A percentile compares a stretch with the other conserved stretches of the same genome.
Conservation (phyloP, 2,888 invertebrate species). For the Latrodectus hesperus region DNA sequence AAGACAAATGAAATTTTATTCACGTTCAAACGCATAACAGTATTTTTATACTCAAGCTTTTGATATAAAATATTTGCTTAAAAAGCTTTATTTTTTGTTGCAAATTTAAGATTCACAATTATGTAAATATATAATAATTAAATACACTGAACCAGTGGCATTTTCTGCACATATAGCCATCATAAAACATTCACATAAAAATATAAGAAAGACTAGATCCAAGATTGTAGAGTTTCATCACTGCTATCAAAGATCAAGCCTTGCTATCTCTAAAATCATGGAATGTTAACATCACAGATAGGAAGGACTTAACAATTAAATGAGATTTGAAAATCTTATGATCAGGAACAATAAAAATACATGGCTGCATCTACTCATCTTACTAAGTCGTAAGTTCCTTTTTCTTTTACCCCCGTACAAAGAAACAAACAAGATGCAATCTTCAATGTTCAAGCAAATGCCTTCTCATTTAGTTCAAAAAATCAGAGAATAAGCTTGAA, state of each 20-base stretch:
- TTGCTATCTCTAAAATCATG: conserved; percentile 52
- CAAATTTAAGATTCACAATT: conserved; percentile 2
- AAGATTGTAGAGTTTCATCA: conserved; percentile 65
- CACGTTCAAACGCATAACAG: conserved; percentile 47
- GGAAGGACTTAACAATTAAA: conserved; percentile 62
- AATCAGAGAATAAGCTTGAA: conserved; percentile 6
- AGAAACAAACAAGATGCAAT: conserved; percentile 5
- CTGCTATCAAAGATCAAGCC: conserved; percentile 60
- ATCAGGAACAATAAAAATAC: conserved; percentile 56
- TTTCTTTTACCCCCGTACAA: conserved; percentile 17
- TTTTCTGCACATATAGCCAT: conserved; percentile 11
- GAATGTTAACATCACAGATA: conserved; percentile 68
- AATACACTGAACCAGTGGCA: conserved; percentile 24
- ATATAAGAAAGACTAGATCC: conserved; percentile 64
- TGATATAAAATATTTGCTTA: conserved; percentile 42
- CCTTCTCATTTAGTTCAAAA: conserved; percentile 8
- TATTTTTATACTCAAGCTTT: conserved; percentile 53
- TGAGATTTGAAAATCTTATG: conserved; percentile 37
- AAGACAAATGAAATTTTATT: conserved; percentile 51
- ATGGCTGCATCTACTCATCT: conserved; percentile 23
- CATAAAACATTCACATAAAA: conserved; percentile 52
- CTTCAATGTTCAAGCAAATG: conserved; percentile 4
- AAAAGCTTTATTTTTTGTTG: conserved; percentile 31
- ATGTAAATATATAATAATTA: conserved; percentile 46
- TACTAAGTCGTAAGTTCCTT: background rate